phyloP scores from a whole-genome alignment of 2,113 vertebrate species.

The Eidolon helvum region DNA sequence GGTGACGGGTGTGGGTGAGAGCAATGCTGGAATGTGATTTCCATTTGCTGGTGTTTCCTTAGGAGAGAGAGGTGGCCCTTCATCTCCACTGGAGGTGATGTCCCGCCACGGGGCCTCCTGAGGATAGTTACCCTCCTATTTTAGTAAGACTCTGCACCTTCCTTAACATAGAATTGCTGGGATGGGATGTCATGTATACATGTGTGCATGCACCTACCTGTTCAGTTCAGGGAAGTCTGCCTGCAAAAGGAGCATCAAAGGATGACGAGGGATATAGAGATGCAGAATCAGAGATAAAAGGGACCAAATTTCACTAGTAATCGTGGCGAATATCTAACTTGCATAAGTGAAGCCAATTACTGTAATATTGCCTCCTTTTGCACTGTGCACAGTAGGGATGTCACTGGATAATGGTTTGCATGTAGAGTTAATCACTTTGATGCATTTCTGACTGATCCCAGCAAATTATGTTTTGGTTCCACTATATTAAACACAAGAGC shows the following conservation, averaged over 20 bases:
- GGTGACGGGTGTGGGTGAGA: neutral
- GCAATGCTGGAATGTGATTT: neutral
- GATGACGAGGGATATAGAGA: slow-evolving; percentile 70
- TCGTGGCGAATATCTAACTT: slow-evolving; percentile 87
- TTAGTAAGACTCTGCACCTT: neutral
- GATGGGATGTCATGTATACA: rapidly evolving
- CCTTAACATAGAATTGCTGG: slow-evolving; percentile 1
- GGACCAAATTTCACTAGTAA: slow-evolving; percentile 84
- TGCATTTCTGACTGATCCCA: slow-evolving; percentile 91
- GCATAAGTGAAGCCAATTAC: slow-evolving; percentile 90
- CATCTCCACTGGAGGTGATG: neutral
- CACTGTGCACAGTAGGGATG: slow-evolving; percentile 90
- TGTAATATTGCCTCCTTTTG: slow-evolving; percentile 88
- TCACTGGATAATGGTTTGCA: slow-evolving; percentile 91
- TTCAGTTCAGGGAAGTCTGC: slow-evolving; percentile 51
- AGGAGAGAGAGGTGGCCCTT: neutral
- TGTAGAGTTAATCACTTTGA: slow-evolving; percentile 95
- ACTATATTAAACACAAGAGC: slow-evolving; percentile 93
- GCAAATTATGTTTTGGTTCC: slow-evolving; percentile 92
- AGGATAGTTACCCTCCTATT: neutral
- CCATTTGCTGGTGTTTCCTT: neutral
- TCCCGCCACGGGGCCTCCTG: neutral
- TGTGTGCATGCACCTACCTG: neutral
- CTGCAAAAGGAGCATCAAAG: slow-evolving; percentile 60
- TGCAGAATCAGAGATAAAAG: slow-evolving; percentile 83